These are phyloP conservation scores for Papilio dardanus DNA, from an alignment of 1,140 invertebrate species.

Conservation along the genomic window DNA sequence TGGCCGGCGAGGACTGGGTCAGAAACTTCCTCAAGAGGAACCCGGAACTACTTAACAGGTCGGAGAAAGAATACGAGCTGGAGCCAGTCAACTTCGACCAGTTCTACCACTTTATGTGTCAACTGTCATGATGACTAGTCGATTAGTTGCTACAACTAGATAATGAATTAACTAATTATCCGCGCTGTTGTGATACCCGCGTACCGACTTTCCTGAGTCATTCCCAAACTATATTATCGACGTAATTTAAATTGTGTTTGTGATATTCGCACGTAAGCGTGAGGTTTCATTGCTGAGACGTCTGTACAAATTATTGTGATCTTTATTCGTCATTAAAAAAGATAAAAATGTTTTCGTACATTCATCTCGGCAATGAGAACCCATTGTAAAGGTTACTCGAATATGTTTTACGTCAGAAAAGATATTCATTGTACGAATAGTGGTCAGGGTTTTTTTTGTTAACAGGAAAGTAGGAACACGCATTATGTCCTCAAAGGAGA, in stretches of 20 bases:
- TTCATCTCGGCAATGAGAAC: no score
- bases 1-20: constrained; percentile 79
- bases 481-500: constrained; percentile 14
- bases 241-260: not conserved
- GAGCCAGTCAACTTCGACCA: constrained; percentile 79
- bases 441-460: not conserved
- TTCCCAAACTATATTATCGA: not conserved
- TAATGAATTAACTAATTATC: constrained; percentile 22
- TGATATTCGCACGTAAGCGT: not conserved
- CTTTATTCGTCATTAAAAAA: no score
- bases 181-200: not conserved
- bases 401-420: constrained; percentile 6
- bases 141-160: constrained; percentile 39
- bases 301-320: not conserved
- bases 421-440: not conserved
- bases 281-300: not conserved
- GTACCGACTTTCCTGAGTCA: constrained; percentile 6
- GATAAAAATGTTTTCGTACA: not conserved
- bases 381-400: not conserved
- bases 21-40: constrained; percentile 77
- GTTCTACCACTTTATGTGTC: constrained; percentile 79
- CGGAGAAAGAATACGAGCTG: constrained; percentile 65
- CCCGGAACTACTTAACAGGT: constrained; percentile 69
- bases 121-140: constrained; percentile 68
- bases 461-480: not conserved